Conservation (phyloP, 2,797 vertebrate species). For the Menidia menidia region DNA sequence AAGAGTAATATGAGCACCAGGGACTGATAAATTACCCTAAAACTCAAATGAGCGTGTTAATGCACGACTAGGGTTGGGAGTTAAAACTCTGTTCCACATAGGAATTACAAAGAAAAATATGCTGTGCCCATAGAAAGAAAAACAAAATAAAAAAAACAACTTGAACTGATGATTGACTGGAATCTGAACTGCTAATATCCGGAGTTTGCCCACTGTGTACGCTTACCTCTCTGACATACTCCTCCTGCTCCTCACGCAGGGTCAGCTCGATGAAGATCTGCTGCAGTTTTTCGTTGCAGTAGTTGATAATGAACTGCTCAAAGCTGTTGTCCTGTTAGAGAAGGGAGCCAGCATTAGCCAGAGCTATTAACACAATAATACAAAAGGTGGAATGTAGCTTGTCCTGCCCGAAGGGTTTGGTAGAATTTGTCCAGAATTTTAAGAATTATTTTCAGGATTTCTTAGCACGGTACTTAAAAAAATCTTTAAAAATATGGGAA, state of each 20-base stretch:
- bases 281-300: conserved; percentile 98
- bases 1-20: conserved; percentile 1
- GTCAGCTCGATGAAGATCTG: conserved; percentile 99
- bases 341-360: conserved; percentile 23
- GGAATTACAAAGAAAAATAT: no score
- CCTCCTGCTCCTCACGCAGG: conserved; percentile 96
- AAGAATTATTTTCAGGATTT: neutral
- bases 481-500: no score
- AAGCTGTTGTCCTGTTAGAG: conserved; percentile 95
- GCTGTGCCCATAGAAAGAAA: no score
- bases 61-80: no score
- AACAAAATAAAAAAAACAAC: no score
- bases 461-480: no score
- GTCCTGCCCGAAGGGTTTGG: neutral
- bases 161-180: no score
- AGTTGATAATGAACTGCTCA: conserved; percentile 99
- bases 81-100: no score
- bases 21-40: conserved; percentile 13
- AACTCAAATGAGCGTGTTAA: neutral
- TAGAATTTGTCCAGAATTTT: neutral
- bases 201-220: no score
- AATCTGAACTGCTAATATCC: neutral
- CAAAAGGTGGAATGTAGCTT: neutral
- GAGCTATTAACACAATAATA: neutral
- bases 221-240: conserved; percentile 94